Percentiles rank a stretch among this genome's conserved stretches.
Evolutionary conservation across 2,113 vertebrate genomes (phyloP).

Genomic region (Pelmatolapia mariae): DNA sequence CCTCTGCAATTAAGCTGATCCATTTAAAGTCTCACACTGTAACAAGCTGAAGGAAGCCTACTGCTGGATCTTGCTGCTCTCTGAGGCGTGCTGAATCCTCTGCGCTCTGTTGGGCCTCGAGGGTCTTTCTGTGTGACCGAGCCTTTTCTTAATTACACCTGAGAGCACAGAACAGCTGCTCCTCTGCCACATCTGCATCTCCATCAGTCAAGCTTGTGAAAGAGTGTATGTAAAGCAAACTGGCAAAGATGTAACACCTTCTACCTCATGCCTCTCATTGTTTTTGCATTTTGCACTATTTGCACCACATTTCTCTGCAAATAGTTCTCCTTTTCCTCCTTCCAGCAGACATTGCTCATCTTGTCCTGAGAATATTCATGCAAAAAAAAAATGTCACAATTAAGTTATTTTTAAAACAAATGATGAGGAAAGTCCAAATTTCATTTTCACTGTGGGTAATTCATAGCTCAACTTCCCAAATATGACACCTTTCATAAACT

Average conservation of each 20-base stretch:
- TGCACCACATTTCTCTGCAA: background rate
- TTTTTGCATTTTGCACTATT: background rate
- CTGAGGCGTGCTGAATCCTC: conserved; percentile 17
- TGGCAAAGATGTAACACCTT: background rate
- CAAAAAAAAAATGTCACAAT: background rate
- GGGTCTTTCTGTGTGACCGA: conserved; percentile 36
- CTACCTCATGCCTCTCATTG: background rate
- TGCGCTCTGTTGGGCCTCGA: background rate
- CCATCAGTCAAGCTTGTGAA: conserved; percentile 14
- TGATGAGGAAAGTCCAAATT: background rate
- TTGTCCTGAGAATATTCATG: background rate
- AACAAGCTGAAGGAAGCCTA: conserved; percentile 34
- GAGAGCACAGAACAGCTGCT: conserved; percentile 49
- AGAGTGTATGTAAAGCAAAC: background rate
- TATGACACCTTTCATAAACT: background rate
- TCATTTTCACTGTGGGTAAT: background rate
- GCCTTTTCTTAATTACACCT: conserved; percentile 55
- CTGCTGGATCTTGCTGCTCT: conserved; percentile 17
- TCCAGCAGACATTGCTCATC: background rate
- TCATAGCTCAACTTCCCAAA: background rate
- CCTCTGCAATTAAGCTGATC: conserved; percentile 41
- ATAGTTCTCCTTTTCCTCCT: background rate
- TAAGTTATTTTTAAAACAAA: background rate
- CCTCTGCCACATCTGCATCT: conserved; percentile 40
- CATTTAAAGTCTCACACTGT: conserved; percentile 37